phyloP scores from a whole-genome alignment of 1,140 invertebrate genomes.

The Phenacoccus solenopsis region DNA sequence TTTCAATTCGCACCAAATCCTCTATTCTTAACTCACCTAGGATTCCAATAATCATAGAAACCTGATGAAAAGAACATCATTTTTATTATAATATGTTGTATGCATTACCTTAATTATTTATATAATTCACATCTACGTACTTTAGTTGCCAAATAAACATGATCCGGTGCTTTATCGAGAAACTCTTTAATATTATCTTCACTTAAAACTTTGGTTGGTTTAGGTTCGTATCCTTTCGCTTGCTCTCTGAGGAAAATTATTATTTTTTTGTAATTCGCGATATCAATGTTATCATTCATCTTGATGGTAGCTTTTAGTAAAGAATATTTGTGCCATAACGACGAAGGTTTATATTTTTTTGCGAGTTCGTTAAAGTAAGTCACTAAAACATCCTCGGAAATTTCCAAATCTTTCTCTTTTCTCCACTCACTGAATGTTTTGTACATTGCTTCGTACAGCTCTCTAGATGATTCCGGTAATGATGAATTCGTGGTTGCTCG shows the following conservation, averaged over 20 bases:
- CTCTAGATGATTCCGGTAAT: background rate
- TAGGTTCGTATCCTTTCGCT: background rate
- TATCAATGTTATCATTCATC: background rate
- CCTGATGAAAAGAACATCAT: background rate
- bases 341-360: background rate
- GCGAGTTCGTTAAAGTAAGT: background rate
- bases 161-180: background rate
- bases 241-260: background rate
- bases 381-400: background rate
- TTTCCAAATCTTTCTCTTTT: background rate
- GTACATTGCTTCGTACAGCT: background rate
- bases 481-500: too few relatives aligned
- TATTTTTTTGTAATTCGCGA: background rate
- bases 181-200: background rate
- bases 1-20: background rate
- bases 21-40: background rate
- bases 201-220: background rate
- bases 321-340: background rate
- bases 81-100: background rate
- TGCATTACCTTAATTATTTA: background rate
- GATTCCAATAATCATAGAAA: background rate
- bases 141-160: background rate
- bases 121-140: background rate
- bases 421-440: background rate
- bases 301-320: background rate